Evolutionary conservation across 2,888 invertebrate species (phyloP).

Genomic region (Pristionchus mayeri): DNA sequence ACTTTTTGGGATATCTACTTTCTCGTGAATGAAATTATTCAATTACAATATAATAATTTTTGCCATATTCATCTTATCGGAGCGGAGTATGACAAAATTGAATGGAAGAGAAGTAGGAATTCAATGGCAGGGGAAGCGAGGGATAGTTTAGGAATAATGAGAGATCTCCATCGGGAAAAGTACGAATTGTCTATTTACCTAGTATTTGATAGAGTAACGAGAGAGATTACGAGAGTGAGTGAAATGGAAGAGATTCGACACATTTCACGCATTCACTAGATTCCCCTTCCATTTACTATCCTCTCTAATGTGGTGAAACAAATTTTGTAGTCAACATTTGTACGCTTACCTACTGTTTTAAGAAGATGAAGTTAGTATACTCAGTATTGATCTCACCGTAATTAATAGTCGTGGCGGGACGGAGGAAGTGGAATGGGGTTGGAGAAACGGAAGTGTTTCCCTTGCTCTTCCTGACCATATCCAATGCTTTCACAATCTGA

Average conservation of each 20-base stretch:
- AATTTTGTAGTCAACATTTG: too few species aligned
- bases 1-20: too few species aligned
- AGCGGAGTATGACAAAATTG: too few species aligned
- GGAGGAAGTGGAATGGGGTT: background rate
- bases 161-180: background rate
- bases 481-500: background rate
- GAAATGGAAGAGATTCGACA: background rate
- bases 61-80: too few species aligned
- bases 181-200: slow-evolving; percentile 30
- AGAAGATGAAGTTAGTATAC: background rate
- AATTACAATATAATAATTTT: too few species aligned
- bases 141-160: background rate
- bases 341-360: too few species aligned
- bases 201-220: slow-evolving; percentile 14
- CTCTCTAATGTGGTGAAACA: background rate
- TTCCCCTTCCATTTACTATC: background rate
- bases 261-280: background rate
- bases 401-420: background rate
- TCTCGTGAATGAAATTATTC: too few species aligned
- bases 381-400: background rate
- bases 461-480: slow-evolving; percentile 23
- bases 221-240: background rate
- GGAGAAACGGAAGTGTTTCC: background rate
- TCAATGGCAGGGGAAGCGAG: background rate
- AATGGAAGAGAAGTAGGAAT: background rate